phyloP scores from a whole-genome alignment of 37 sponge, comb jelly and placozoan species.

The Ianthella basta region DNA sequence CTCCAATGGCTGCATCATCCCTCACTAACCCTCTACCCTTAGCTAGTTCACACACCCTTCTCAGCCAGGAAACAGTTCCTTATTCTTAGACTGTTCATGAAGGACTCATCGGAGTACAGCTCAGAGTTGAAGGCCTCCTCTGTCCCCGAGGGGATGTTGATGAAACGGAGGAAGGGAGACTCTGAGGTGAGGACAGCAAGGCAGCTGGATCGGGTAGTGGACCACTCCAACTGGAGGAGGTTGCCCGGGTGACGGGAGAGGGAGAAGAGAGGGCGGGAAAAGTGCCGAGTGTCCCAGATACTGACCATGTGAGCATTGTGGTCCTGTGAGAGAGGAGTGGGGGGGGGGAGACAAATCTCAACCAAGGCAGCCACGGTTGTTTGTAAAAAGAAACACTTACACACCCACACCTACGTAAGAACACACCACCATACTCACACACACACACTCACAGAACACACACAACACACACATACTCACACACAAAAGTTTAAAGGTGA shows the following conservation, averaged over 20 bases:
- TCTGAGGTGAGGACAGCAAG: constrained; percentile 51
- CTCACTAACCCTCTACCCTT: not conserved
- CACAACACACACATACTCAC: constrained; percentile 27
- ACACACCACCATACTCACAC: constrained; percentile 31
- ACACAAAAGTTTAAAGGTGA: constrained; percentile 5
- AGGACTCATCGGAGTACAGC: not conserved
- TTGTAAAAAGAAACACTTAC: not conserved
- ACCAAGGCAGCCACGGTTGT: not conserved
- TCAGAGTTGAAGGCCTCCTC: constrained; percentile 9
- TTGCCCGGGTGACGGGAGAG: not conserved
- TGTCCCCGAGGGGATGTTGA: constrained; percentile 53
- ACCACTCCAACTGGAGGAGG: constrained; percentile 6
- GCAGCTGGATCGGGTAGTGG: constrained; percentile 39
- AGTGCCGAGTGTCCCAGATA: constrained; percentile 70
- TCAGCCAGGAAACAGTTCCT: not conserved
- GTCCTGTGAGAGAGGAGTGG: not conserved
- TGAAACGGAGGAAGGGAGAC: constrained; percentile 61
- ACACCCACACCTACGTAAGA: constrained; percentile 24
- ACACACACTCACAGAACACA: constrained; percentile 40
- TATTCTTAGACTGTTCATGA: not conserved
- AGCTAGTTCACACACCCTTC: constrained; percentile 6
- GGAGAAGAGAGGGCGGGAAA: constrained; percentile 61
- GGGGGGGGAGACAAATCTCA: not conserved
- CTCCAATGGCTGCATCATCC: not conserved
- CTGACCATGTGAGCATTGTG: not conserved